Percentiles rank a stretch among this genome's conserved stretches.
Conservation (phyloP, 2,113 vertebrate genomes). For the Thoracochromis brauschi region DNA sequence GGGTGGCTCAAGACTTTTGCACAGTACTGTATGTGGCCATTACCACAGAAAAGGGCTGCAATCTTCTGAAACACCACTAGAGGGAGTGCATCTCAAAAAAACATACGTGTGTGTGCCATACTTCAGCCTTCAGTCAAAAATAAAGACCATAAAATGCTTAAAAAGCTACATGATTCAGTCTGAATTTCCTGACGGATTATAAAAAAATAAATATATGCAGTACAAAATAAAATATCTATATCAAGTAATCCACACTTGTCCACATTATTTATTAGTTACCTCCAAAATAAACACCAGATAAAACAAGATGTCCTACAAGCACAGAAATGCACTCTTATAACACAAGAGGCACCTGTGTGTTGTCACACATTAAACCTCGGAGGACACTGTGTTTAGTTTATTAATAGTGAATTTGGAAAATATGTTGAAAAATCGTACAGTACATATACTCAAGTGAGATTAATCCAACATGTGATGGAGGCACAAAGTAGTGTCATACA, state of each 20-base stretch:
- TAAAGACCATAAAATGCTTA: not conserved
- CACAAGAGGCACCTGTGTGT: constrained; percentile 19
- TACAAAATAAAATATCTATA: not conserved
- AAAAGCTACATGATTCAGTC: not conserved
- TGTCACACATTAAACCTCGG: not conserved
- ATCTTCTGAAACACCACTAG: not conserved
- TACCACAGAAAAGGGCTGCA: not conserved
- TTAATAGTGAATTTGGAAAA: not conserved
- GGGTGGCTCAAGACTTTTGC: not conserved
- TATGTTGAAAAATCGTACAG: not conserved
- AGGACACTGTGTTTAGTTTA: not conserved
- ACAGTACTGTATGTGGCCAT: not conserved
- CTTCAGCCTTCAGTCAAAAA: not conserved
- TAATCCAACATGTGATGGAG: not conserved
- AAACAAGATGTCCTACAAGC: not conserved
- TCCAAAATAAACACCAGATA: not conserved
- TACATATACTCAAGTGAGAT: not conserved
- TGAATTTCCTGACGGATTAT: not conserved
- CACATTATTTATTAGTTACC: constrained; percentile 10
- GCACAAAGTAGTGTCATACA: not conserved
- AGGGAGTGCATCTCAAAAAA: not conserved
- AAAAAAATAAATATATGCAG: not conserved
- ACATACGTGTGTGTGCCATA: not conserved
- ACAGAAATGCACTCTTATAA: not conserved
- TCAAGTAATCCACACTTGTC: not conserved